These are phyloP conservation scores for Nycticorax nycticorax DNA, from an alignment of 2,113 vertebrate genomes.

Conservation along the genomic window DNA sequence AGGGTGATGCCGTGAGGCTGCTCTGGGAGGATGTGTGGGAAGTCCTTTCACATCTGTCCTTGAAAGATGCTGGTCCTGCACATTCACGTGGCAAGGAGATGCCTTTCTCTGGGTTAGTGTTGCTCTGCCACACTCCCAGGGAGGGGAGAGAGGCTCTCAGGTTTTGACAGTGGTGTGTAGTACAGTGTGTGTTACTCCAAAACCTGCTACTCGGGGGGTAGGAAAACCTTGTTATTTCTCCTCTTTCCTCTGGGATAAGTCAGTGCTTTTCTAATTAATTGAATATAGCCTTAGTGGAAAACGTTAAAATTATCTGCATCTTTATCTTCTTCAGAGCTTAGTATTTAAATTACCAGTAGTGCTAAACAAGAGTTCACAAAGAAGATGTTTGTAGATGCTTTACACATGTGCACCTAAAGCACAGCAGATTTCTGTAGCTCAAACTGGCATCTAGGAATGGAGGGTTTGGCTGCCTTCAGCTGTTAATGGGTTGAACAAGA, in stretches of 20 bases:
- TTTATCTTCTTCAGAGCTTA: background rate
- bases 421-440: background rate
- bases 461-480: background rate
- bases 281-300: background rate
- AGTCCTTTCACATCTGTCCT: background rate
- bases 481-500: background rate
- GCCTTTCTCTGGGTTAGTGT: background rate
- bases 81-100: background rate
- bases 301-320: background rate
- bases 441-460: no score
- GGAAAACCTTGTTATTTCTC: background rate
- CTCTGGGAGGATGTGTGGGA: background rate
- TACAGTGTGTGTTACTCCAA: accelerated
- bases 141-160: background rate
- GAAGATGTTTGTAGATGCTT: background rate
- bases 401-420: background rate
- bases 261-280: background rate
- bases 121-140: background rate
- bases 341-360: background rate
- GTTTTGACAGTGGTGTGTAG: background rate
- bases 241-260: background rate
- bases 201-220: accelerated
- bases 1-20: background rate
- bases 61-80: background rate
- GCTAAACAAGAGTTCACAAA: background rate